Percentiles rank a stretch among this genome's conserved stretches.
Conservation (phyloP, 2,797 vertebrate species). For the Acropternis orthonyx region DNA sequence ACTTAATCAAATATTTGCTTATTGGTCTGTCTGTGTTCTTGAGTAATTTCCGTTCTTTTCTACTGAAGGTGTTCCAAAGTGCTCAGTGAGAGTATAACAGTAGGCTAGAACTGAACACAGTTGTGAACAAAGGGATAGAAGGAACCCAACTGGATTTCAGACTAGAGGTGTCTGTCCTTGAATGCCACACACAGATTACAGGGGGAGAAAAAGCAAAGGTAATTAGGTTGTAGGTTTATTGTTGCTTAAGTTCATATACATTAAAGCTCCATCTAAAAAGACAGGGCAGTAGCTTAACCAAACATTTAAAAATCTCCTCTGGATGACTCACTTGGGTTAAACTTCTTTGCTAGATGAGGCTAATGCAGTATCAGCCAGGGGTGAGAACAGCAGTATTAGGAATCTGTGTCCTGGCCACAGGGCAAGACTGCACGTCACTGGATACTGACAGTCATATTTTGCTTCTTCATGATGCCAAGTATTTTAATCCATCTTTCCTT, state of each 20-base stretch:
- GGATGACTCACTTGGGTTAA: neutral
- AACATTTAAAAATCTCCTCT: neutral
- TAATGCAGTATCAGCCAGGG: neutral
- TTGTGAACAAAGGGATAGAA: neutral
- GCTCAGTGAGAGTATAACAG: neutral
- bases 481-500: neutral
- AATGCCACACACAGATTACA: neutral
- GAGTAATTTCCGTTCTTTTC: neutral
- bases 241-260: neutral
- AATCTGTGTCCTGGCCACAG: neutral
- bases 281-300: neutral
- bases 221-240: neutral
- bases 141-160: neutral
- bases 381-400: neutral
- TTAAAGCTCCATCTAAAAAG: neutral
- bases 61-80: neutral
- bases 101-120: neutral
- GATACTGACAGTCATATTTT: neutral
- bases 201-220: neutral
- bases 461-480: neutral
- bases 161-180: neutral
- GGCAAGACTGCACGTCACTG: neutral
- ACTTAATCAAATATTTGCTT: neutral
- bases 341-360: neutral
- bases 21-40: neutral